Conservation (phyloP, 2,797 vertebrate genomes). For the Lutra lutra region DNA sequence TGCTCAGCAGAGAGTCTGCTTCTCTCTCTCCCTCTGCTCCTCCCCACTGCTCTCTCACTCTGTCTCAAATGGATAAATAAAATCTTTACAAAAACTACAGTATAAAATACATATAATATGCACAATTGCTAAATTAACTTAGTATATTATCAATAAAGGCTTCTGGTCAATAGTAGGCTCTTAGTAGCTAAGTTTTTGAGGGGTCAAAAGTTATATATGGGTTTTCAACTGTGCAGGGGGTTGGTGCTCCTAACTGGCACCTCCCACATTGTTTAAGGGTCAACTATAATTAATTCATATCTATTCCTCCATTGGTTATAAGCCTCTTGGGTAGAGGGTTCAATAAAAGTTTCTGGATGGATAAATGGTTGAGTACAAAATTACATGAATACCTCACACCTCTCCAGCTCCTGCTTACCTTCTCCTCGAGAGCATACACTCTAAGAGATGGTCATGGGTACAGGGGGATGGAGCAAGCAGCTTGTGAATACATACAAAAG, state of each 20-base stretch:
- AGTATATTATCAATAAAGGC: background rate
- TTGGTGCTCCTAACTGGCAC: background rate
- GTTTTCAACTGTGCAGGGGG: background rate
- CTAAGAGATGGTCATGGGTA: background rate
- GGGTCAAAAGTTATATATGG: background rate
- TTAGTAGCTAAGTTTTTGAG: background rate
- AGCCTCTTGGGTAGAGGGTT: background rate
- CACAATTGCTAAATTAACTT: background rate
- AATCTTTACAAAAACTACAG: background rate
- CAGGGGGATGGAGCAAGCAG: background rate
- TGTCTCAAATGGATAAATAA: too few species aligned
- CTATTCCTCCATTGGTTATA: background rate
- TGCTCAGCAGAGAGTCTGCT: too few species aligned
- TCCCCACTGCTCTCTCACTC: too few species aligned
- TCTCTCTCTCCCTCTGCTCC: too few species aligned
- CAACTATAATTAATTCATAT: background rate
- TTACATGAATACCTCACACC: background rate
- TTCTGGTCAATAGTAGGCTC: background rate
- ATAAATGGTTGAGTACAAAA: background rate
- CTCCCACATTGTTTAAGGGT: background rate
- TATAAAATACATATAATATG: background rate
- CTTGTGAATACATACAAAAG: background rate
- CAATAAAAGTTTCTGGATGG: slow-evolving; percentile 1
- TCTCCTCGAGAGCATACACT: background rate
- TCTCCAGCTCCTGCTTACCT: background rate